Percentiles rank a stretch among this genome's conserved stretches.
Evolutionary conservation across 2,797 vertebrate species (phyloP).

Genomic region (Columba guinea): DNA sequence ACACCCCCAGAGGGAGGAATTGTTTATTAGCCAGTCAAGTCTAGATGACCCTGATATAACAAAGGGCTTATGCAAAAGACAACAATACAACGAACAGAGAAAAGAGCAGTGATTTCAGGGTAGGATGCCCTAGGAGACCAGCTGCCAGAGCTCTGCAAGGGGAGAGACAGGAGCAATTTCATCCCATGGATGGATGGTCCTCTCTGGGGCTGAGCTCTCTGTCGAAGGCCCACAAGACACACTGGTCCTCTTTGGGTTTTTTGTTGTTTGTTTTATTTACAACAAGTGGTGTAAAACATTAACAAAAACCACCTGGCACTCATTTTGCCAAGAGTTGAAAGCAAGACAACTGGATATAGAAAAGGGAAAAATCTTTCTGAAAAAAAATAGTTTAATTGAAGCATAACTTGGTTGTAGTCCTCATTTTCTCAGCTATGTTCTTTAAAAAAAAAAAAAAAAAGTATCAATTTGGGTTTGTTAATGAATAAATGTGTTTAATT

Average conservation of each 20-base stretch:
- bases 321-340: background rate
- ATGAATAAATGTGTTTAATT: background rate
- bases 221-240: background rate
- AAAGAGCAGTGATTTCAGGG: background rate
- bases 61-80: slow-evolving; percentile 27
- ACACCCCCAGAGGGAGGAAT: background rate
- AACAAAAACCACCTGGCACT: background rate
- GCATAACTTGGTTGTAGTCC: background rate
- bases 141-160: background rate
- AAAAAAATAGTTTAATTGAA: background rate
- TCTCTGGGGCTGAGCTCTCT: background rate
- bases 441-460: background rate
- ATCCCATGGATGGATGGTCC: background rate
- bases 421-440: background rate
- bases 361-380: background rate
- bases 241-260: background rate
- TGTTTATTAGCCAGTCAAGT: slow-evolving; percentile 47
- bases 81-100: background rate
- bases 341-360: background rate
- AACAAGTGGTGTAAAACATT: background rate
- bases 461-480: background rate
- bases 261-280: background rate
- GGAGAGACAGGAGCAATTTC: background rate
- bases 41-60: slow-evolving; percentile 46
- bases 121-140: background rate